Conservation (phyloP, 2,113 vertebrate genomes). For the Mesocricetus auratus region DNA sequence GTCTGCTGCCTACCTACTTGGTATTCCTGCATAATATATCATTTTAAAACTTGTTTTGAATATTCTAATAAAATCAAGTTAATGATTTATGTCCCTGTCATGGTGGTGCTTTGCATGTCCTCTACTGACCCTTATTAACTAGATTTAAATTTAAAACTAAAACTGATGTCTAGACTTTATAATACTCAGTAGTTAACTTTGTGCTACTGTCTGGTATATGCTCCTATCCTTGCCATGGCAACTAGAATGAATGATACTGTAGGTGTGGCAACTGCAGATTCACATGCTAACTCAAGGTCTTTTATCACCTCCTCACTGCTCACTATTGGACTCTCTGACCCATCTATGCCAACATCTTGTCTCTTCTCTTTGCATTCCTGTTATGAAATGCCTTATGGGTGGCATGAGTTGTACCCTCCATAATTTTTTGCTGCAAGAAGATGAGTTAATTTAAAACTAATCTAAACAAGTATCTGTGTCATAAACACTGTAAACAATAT, state of each 20-base stretch:
- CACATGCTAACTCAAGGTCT: not conserved
- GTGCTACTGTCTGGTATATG: not conserved
- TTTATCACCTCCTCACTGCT: not conserved
- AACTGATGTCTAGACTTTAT: conserved; percentile 45
- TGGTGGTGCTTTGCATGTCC: not conserved
- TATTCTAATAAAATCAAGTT: conserved; percentile 29
- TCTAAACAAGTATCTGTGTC: not conserved
- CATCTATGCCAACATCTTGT: not conserved
- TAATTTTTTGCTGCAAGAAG: not conserved
- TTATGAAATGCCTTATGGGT: not conserved
- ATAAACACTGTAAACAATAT: not conserved
- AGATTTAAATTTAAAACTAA: conserved; percentile 17
- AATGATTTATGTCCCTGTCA: not conserved
- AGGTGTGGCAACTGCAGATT: not conserved
- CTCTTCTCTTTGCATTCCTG: not conserved
- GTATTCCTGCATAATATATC: conserved; percentile 6
- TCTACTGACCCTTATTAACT: conserved; percentile 26
- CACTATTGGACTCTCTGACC: not conserved
- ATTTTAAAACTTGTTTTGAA: not conserved
- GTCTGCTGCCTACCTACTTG: not conserved
- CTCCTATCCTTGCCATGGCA: not conserved
- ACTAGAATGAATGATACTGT: not conserved
- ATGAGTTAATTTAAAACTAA: not conserved
- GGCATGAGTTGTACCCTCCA: not conserved
- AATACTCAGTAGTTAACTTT: not conserved